Percentiles rank a stretch among this genome's conserved stretches.
Conservation (phyloP, 2,888 invertebrate genomes). For the Aquatica leii region DNA sequence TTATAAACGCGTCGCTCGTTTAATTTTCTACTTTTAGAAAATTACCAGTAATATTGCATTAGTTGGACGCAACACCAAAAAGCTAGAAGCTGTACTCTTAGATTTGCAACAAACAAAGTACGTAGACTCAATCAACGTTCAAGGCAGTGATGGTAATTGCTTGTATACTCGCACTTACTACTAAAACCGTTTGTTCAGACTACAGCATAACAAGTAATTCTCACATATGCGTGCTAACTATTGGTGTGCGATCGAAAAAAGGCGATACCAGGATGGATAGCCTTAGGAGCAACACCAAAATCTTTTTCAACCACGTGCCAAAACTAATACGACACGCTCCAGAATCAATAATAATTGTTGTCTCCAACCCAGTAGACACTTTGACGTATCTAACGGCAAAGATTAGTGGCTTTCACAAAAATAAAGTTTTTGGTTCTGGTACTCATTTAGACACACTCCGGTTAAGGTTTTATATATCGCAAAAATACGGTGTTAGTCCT, state of each 20-base stretch:
- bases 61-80: not conserved
- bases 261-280: conserved; percentile 85
- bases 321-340: conserved; percentile 84
- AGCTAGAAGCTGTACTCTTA: not conserved
- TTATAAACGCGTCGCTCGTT: not conserved
- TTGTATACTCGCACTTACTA: too few species aligned
- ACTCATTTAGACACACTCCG: conserved; percentile 93
- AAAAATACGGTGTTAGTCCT: conserved; percentile 81
- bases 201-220: conserved; percentile 81
- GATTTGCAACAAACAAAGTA: not conserved
- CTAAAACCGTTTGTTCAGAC: conserved; percentile 64
- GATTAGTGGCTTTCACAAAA: conserved; percentile 85
- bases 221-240: conserved; percentile 87
- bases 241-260: conserved; percentile 89
- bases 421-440: conserved; percentile 89
- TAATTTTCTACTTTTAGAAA: not conserved
- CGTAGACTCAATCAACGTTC: too few species aligned
- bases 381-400: conserved; percentile 94
- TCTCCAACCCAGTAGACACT: conserved; percentile 93
- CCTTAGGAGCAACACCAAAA: conserved; percentile 89
- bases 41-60: not conserved
- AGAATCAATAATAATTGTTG: conserved; percentile 83
- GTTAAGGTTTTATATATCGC: conserved; percentile 87
- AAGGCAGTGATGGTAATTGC: too few species aligned
- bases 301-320: conserved; percentile 86